Evolutionary conservation across 92 coral and sea anemone genomes (phyloP).

Genomic region (Meandrina meandrites): DNA sequence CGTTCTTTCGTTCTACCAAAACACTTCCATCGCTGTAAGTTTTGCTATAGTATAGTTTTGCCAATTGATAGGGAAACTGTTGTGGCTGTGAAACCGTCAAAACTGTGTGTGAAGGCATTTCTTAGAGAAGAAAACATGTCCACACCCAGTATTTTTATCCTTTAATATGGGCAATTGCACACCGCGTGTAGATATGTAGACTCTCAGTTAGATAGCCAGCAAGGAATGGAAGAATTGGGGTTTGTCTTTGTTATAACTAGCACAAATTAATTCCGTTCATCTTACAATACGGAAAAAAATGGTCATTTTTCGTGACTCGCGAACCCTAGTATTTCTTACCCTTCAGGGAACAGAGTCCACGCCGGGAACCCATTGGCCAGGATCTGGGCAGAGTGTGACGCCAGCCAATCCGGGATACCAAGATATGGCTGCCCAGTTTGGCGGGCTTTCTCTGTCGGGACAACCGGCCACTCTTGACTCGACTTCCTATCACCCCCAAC

Average conservation of each 20-base stretch:
- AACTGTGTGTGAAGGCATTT: not conserved
- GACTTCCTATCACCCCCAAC: slow-evolving; percentile 33
- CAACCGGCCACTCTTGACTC: slow-evolving; percentile 73
- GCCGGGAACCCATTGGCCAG: slow-evolving; percentile 63
- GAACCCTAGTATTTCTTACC: not conserved
- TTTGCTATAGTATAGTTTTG: not conserved
- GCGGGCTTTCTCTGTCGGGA: slow-evolving; percentile 74
- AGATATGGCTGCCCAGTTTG: slow-evolving; percentile 81
- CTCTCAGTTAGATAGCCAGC: not conserved
- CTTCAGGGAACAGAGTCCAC: slow-evolving; percentile 68
- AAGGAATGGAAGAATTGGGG: not conserved
- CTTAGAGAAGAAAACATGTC: no score
- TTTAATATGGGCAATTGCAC: not conserved
- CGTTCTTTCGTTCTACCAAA: not conserved
- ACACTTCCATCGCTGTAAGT: not conserved
- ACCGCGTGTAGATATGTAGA: not conserved
- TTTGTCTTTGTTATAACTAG: not conserved
- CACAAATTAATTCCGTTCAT: not conserved
- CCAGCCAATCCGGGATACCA: slow-evolving; percentile 69
- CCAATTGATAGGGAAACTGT: not conserved
- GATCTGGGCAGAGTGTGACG: slow-evolving; percentile 47
- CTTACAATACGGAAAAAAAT: not conserved
- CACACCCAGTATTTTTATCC: not conserved
- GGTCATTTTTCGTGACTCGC: not conserved
- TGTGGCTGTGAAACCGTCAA: not conserved